Evolutionary conservation across 1,140 invertebrate species (phyloP).

Genomic region (Doryteuthis pealeii): DNA sequence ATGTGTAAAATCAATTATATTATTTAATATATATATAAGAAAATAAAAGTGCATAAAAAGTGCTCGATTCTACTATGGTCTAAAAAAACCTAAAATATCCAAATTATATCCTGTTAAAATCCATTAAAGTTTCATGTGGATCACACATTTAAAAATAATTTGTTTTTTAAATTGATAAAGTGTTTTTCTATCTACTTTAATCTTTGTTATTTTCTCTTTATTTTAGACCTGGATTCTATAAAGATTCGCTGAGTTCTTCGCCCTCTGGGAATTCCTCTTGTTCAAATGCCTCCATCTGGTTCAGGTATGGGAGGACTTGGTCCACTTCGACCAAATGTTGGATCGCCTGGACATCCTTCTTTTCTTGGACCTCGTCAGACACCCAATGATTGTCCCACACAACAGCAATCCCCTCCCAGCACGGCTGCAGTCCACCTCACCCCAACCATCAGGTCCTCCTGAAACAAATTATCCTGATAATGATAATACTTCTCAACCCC

Average conservation of each 20-base stretch:
- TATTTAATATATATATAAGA: too few species aligned
- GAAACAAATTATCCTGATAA: neutral
- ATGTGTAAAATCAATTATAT: too few species aligned
- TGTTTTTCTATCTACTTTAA: too few species aligned
- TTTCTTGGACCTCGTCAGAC: neutral
- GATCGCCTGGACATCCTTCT: neutral
- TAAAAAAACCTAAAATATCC: too few species aligned
- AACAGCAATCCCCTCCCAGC: neutral
- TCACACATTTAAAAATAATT: too few species aligned
- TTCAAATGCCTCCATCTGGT: slow-evolving; percentile 6
- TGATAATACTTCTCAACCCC: neutral
- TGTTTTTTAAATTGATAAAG: too few species aligned
- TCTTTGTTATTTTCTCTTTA: neutral
- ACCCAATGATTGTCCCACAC: neutral
- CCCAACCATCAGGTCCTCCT: neutral
- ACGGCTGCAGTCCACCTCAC: neutral
- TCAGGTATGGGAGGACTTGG: neutral
- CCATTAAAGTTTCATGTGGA: too few species aligned
- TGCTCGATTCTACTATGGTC: too few species aligned
- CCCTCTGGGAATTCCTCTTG: slow-evolving; percentile 5
- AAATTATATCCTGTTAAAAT: too few species aligned
- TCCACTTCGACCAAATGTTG: neutral
- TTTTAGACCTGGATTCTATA: slow-evolving; percentile 11
- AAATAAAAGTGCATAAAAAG: too few species aligned
- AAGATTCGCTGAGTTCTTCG: neutral